Percentiles rank a stretch among this genome's conserved stretches.
Conservation (phyloP, 2,888 invertebrate genomes). For the Dusona sp. region DNA sequence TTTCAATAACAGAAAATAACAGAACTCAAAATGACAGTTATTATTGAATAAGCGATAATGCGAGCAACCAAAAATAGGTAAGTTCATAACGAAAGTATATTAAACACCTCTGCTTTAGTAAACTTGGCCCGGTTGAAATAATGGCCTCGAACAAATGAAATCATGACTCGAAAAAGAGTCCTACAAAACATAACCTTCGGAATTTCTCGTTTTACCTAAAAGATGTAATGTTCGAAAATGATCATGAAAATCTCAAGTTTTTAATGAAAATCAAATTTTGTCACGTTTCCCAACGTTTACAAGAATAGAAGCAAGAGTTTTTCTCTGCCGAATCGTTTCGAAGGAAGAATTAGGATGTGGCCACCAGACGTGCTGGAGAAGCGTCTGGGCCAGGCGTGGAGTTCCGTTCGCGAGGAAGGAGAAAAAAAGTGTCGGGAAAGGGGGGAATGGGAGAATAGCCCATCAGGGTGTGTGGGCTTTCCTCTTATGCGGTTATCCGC, state of each 20-base stretch:
- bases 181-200: neutral
- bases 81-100: constrained; percentile 10
- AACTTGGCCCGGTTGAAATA: constrained; percentile 7
- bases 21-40: constrained; percentile 38
- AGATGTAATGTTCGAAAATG: neutral
- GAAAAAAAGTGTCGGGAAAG: constrained; percentile 20
- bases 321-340: neutral
- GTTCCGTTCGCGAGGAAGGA: constrained; percentile 35
- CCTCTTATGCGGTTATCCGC: constrained; percentile 36
- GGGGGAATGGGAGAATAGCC: constrained; percentile 2
- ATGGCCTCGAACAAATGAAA: neutral
- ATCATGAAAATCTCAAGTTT: neutral
- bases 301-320: neutral
- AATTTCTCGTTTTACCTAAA: neutral
- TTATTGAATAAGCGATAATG: constrained; percentile 24
- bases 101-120: neutral
- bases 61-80: constrained; percentile 47
- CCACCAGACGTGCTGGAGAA: constrained; percentile 27
- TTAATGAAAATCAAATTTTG: neutral
- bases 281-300: neutral
- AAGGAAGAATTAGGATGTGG: constrained; percentile 39
- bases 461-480: constrained; percentile 59
- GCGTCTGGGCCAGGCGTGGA: constrained; percentile 31
- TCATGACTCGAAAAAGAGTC: neutral
- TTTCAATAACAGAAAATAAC: constrained; percentile 46